phyloP scores from a whole-genome alignment of 2,888 invertebrate genomes.

The Hipparchia semele region DNA sequence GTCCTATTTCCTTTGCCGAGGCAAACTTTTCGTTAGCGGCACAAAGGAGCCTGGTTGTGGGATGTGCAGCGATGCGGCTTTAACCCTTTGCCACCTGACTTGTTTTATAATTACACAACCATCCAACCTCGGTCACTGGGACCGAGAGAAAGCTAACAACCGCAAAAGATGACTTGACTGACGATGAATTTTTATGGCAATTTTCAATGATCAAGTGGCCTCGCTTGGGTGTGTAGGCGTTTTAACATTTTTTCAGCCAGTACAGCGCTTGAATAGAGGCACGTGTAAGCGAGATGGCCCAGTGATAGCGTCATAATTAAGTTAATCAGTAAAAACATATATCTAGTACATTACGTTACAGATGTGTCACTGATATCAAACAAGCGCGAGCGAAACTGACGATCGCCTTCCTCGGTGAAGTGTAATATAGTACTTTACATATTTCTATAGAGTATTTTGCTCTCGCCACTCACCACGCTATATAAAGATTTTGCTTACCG shows the following conservation, averaged over 20 bases:
- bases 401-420: too few relatives aligned
- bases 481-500: not conserved
- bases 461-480: not conserved
- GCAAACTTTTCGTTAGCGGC: conserved; percentile 37
- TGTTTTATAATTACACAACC: not conserved
- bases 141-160: not conserved
- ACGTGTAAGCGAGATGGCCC: too few relatives aligned
- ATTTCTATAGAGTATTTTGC: not conserved
- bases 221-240: too few relatives aligned
- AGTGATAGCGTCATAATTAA: too few relatives aligned
- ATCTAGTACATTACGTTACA: too few relatives aligned
- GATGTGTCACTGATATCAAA: too few relatives aligned
- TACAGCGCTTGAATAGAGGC: too few relatives aligned
- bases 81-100: conserved; percentile 25
- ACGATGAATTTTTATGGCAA: not conserved
- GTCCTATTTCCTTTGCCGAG: conserved; percentile 32
- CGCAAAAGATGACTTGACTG: not conserved
- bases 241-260: too few relatives aligned
- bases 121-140: not conserved
- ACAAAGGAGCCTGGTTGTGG: conserved; percentile 35
- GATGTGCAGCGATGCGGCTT: conserved; percentile 45
- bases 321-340: too few relatives aligned
- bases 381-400: too few relatives aligned
- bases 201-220: too few relatives aligned
- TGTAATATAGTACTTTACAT: too few relatives aligned